Base-by-base conservation (phyloP, 2,888 invertebrate species). In the Synanthedon andrenaeformis region DNA sequence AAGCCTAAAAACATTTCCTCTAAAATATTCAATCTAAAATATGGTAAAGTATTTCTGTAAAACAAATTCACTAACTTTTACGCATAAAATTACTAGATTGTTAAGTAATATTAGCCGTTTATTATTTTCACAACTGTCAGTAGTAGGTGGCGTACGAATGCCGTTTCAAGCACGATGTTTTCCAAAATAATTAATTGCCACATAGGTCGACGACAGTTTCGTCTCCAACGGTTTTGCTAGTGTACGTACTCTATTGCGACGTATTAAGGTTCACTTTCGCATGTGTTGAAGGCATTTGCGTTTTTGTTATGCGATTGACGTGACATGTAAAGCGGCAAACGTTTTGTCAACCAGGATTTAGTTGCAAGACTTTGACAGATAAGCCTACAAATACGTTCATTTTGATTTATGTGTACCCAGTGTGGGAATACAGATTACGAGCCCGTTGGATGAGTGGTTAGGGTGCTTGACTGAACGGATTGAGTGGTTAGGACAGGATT, bases 261-360 rank as follows among this genome's bases (percentile, higher is more conserved):
- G 8, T 8, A 11, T n/a, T 51, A 52, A 45, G 23, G 51, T 52
- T 50, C 10, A 45, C 13, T 52, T 52, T 50, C 51, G 12, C 4
- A 42, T 6, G 49, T 45, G 23, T 51, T 23, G 12, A n/a, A n/a
- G 4, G 17, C 17, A 11, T n/a, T 19, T n/a, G 11, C 45, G 45
- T 11, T 42, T 14, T 51, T 45, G 53, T 41, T 28, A 41, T 28
- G 14, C 23, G 11, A 49, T 23, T 49, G 49, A 53, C 50, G 52
- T 57, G 55, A 51, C 51, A 51, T 35, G 51, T 53, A 52, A 19
- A 53, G 52, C 55, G 49, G 52, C 49, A 52, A 57, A 49, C 48
- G 52, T 13, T 28, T 51, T 53, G 51, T 55, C 55, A 51, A 42
- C 28, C 28, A 51, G 56, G 55, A 52, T 52, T 52, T 42, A 19